A percentile compares a stretch with the other conserved stretches of the same genome.
These are phyloP conservation scores for Myotis myotis DNA, from an alignment of 2,797 vertebrate species.

Conservation along the genomic window DNA sequence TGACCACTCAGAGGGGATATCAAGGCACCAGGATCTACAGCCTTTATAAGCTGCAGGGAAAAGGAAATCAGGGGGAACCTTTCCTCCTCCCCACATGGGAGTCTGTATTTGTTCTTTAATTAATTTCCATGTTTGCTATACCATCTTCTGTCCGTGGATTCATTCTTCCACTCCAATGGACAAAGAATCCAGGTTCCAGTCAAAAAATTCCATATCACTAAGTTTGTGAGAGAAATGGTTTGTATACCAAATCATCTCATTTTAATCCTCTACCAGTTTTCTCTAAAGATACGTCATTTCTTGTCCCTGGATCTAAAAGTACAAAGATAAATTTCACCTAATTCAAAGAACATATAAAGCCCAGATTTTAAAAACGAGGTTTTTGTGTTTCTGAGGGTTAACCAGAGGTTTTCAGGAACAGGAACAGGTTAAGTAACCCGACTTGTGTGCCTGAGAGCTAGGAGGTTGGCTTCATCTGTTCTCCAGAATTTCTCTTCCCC, in stretches of 20 bases:
- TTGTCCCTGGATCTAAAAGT: conserved; percentile 18
- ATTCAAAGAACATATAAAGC: neutral
- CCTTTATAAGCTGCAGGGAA: no score
- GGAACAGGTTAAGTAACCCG: neutral
- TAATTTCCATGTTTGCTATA: no score
- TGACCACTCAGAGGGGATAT: no score
- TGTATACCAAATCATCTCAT: neutral
- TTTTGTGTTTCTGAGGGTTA: neutral
- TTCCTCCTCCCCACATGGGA: no score
- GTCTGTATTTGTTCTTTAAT: no score
- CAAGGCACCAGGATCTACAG: no score
- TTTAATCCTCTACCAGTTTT: neutral
- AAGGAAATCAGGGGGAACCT: no score
- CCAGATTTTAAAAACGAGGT: neutral
- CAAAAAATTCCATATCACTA: neutral
- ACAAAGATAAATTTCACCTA: neutral
- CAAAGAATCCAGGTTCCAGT: no score
- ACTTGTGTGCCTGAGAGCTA: neutral
- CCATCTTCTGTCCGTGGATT: no score
- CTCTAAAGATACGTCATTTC: neutral
- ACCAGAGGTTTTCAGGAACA: neutral
- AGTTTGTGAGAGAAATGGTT: neutral
- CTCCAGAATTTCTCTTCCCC: neutral
- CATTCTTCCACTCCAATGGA: no score
- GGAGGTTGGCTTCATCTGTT: neutral